phyloP scores from a whole-genome alignment of 1,140 invertebrate genomes.

The Eupeodes corollae region DNA sequence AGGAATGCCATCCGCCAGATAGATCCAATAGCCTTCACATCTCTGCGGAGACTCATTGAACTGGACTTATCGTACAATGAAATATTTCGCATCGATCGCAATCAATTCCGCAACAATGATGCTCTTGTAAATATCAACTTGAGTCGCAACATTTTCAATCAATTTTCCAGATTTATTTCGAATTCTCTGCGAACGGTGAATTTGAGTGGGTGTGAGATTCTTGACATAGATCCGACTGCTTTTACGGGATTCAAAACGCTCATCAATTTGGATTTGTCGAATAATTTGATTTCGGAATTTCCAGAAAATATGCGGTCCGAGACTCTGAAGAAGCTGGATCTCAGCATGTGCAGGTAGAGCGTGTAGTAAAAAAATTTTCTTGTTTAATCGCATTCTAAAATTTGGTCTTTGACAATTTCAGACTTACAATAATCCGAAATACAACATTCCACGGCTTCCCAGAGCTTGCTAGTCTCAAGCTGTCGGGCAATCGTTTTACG shows the following conservation, averaged over 20 bases:
- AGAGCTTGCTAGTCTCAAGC: slow-evolving; percentile 43
- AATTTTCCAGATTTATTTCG: slow-evolving; percentile 44
- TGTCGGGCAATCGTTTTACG: slow-evolving; percentile 54
- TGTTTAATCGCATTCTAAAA: slow-evolving; percentile 6
- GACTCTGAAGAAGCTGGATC: slow-evolving; percentile 43
- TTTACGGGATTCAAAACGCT: slow-evolving; percentile 43
- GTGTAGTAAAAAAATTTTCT: background rate
- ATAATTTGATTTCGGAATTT: slow-evolving; percentile 44
- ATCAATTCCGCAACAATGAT: slow-evolving; percentile 43
- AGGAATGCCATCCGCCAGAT: slow-evolving; percentile 47
- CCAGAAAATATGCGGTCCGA: slow-evolving; percentile 45
- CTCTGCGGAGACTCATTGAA: slow-evolving; percentile 42
- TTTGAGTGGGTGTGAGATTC: slow-evolving; percentile 50
- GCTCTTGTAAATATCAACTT: slow-evolving; percentile 46
- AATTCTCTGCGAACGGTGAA: slow-evolving; percentile 43
- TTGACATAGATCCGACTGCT: slow-evolving; percentile 40
- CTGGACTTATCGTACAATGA: slow-evolving; percentile 57
- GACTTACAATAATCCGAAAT: slow-evolving; percentile 20
- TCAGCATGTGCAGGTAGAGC: slow-evolving; percentile 39
- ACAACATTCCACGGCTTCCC: slow-evolving; percentile 44
- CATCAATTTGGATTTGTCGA: slow-evolving; percentile 44
- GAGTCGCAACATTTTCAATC: slow-evolving; percentile 51
- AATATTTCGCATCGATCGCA: slow-evolving; percentile 43
- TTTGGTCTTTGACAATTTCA: background rate
- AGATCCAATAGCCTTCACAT: slow-evolving; percentile 43